Evolutionary conservation across 2,888 invertebrate species (phyloP).

Genomic region (Agrotis puta): DNA sequence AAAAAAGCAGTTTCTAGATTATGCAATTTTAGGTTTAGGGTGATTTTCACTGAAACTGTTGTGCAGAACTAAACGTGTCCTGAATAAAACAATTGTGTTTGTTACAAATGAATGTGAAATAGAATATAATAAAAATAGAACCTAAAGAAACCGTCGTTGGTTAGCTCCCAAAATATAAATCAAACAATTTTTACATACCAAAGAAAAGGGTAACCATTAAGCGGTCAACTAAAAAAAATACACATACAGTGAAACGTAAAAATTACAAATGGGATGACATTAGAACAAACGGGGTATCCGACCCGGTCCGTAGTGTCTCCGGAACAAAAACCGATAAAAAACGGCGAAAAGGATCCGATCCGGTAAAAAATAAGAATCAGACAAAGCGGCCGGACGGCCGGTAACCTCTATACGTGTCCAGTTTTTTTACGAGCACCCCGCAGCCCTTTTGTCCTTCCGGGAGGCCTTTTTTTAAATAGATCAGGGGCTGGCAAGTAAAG

Average conservation of each 20-base stretch:
- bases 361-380: slow-evolving; percentile 91
- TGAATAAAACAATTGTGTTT: slow-evolving; percentile 5
- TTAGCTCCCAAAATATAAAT: slow-evolving; percentile 73
- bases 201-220: slow-evolving; percentile 81
- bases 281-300: slow-evolving; percentile 86
- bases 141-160: slow-evolving; percentile 69
- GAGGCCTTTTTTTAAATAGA: slow-evolving; percentile 90
- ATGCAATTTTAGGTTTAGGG: not conserved
- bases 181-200: slow-evolving; percentile 82
- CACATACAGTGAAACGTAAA: slow-evolving; percentile 79
- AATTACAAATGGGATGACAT: slow-evolving; percentile 89
- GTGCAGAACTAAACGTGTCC: not conserved
- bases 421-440: slow-evolving; percentile 87
- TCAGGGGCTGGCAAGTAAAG: slow-evolving; percentile 89
- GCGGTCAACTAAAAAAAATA: slow-evolving; percentile 79
- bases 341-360: slow-evolving; percentile 88
- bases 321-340: slow-evolving; percentile 91
- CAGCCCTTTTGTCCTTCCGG: slow-evolving; percentile 90
- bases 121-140: slow-evolving; percentile 53
- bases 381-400: slow-evolving; percentile 86
- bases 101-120: slow-evolving; percentile 23
- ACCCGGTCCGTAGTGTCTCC: slow-evolving; percentile 82
- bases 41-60: not conserved
- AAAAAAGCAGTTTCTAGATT: not conserved
- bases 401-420: slow-evolving; percentile 89